Evolutionary conservation across 2,113 vertebrate genomes (phyloP), one percentile per base, ranked within the genome.

Genomic region (Mustelus asterias): DNA sequence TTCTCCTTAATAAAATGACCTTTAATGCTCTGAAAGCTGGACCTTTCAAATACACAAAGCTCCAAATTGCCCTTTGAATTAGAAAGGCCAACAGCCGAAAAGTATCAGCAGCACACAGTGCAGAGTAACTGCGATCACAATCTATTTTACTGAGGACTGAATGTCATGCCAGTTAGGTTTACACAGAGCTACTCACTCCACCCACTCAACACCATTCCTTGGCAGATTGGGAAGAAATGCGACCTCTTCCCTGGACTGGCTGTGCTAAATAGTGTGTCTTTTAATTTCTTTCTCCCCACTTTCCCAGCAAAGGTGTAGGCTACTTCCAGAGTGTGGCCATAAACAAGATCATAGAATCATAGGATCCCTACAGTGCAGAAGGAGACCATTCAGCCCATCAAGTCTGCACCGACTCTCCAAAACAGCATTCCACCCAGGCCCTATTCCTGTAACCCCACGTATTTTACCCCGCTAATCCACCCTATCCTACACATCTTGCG

Each of bases 71-170:
- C 93, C 93, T 95, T 72, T 95, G 41, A 95, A 95, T 95, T 37
- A 48, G 48, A 95, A 54, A 95, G 24, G 94, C 94, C 94, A 95
- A 54, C 41, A 72, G 69, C 44, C 41, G 16, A 72, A 95, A 95
- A 95, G 69, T 95, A 76, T 95, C 94, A 95, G 94, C 11, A 54
- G 41, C 94, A 76, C 94, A 95, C 94, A 72, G 94, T 48, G 93
- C 37, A 70, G 37, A 70, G 41, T 54, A 54, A 72, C 67, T 29
- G 69, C 54, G 44, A 54, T 95, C 94, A 54, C 29, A 94, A 37
- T 70, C 48, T 54, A 70, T 69, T 72, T 76, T 48, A 69, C 37
- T 26, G 37, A 90, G 54, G 26, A 60, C 26, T 90, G 54, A 90
- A 90, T 60, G 65, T 44, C 37, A 44, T 48, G 65, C 67, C 67